Percentiles rank a stretch among this genome's conserved stretches.
Evolutionary conservation across 1,140 invertebrate genomes (phyloP).

Genomic region (Pogonomyrmex californicus): DNA sequence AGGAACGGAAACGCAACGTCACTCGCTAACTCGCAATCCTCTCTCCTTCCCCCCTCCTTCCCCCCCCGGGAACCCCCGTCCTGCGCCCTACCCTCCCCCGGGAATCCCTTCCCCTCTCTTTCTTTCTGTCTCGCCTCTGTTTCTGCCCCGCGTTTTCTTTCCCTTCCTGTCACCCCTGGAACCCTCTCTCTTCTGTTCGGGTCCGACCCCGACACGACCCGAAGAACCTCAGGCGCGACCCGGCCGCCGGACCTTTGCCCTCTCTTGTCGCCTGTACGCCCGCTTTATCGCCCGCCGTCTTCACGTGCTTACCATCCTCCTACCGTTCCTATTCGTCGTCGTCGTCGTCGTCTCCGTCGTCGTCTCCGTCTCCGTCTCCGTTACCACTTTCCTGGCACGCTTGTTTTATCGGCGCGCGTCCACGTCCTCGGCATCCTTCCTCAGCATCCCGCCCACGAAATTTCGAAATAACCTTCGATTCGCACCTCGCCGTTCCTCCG

Average conservation of each 20-base stretch:
- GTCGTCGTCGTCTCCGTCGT: background rate
- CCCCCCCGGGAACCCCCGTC: constrained; percentile 58
- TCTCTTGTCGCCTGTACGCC: constrained; percentile 57
- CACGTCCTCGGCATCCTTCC: background rate
- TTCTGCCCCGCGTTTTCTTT: constrained; percentile 52
- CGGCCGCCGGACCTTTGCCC: constrained; percentile 63
- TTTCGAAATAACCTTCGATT: constrained; percentile 28
- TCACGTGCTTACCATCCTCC: constrained; percentile 60
- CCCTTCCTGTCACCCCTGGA: constrained; percentile 48
- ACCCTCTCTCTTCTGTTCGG: constrained; percentile 23
- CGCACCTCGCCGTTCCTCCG: constrained; percentile 44
- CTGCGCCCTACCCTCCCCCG: constrained; percentile 68
- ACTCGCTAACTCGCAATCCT: constrained; percentile 84
- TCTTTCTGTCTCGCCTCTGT: constrained; percentile 71
- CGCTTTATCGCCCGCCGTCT: constrained; percentile 72
- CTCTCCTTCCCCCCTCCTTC: constrained; percentile 66
- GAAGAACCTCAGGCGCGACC: constrained; percentile 43
- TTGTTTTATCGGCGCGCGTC: constrained; percentile 26
- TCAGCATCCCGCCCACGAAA: background rate
- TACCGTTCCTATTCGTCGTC: constrained; percentile 9
- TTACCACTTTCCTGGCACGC: constrained; percentile 23
- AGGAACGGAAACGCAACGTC: constrained; percentile 85
- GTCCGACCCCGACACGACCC: constrained; percentile 60
- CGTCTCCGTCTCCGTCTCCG: background rate
- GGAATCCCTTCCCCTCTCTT: constrained; percentile 42